Base-by-base conservation (phyloP, 1,140 invertebrate genomes). In the Formica exsecta region DNA sequence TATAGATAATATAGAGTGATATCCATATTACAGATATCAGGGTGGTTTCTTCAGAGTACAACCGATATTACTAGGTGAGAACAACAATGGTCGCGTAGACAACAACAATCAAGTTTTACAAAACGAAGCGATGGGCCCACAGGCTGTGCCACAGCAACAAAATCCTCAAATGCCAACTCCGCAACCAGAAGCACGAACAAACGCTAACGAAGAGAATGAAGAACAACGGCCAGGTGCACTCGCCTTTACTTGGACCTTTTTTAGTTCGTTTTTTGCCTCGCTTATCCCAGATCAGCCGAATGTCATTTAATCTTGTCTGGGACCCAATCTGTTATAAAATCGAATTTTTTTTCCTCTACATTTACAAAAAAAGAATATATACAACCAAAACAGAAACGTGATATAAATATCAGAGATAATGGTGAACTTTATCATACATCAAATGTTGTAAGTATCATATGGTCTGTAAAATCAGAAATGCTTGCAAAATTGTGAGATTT, bases 181-280 rank as follows among this genome's bases (percentile, higher is more conserved):
- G 29, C 87, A 92, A 77, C 62, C 92, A 29, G 92, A 93, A 51
- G 91, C 88, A 36, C 90, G 89, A 59, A 94, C 93, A 11, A 94
- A 94, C 81, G 91, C 86, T 13, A 94, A 94, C 79, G 92, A 95
- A 54, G 93, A 94, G 74, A 93, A 91, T 85, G 96, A 95, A 77
- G 94, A 95, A 68, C 92, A 96, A 92, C 92, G 96, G 93, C 96
- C 96, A 44, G 96, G 97, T 1, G 93, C 96, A 59, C 94, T 97
- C 8, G 96, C 96, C n/a, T 95, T 97, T 7, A 96, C 96, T 5
- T 97, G 97, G 97, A 97, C 97, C 90, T 97, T 98, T 89, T 96
- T 98, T 84, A 96, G 96, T 8, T 96, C 97, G 32, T 97, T 98
- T 93, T 97, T 98, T 90, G 96, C 97, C 2, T 98, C 97, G 0